Evolutionary conservation across 2,888 invertebrate genomes (phyloP), one percentile per base, ranked within the genome.

Genomic region (Epirrhoe tristata): DNA sequence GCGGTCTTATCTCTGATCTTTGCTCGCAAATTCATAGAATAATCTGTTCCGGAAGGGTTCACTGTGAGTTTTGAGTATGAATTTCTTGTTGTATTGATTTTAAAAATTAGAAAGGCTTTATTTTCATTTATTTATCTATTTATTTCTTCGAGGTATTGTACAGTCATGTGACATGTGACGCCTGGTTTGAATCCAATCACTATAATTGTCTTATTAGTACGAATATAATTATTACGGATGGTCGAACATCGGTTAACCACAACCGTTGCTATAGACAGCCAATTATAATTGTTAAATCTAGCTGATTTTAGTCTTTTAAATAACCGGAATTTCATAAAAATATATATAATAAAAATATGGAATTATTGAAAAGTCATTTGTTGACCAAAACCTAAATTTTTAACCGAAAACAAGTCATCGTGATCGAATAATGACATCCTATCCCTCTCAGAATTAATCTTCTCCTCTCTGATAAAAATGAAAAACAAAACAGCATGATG

Each of bases 1-100:
- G 43, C 73, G 71, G 74, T 76, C 63, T 77, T 75, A 70, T 76
- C 71, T 58, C 32, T 43, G 48, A 64, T 67, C 64, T 67, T 58
- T 73, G 68, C 61, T 73, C 67, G 52, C 68, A 70, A 73, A 70
- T 61, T 65, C 52, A 62, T 57, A 46, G 56, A 66, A 64, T 74
- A 76, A 78, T 74, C 69, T 73, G 72, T 73, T 57, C 51, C 39
- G 31, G 52, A 58, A 58, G 54, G 48, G 48, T 50, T 52, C n/a
- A 63, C 34, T 39, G 50, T 16, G 17, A 24, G 32, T 10, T 51
- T 34, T 50, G 36, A 50, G 17, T 50, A 51, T 43, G 39, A 43
- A 43, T 12, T 12, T 12, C 4, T 4, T 43, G 39, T 43, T 43
- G 10, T 43, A 12, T 5, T 43, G 12, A 43, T 43, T 12, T 39